phyloP scores from a whole-genome alignment of 1,140 invertebrate genomes.

The Hylaeus volcanicus region DNA sequence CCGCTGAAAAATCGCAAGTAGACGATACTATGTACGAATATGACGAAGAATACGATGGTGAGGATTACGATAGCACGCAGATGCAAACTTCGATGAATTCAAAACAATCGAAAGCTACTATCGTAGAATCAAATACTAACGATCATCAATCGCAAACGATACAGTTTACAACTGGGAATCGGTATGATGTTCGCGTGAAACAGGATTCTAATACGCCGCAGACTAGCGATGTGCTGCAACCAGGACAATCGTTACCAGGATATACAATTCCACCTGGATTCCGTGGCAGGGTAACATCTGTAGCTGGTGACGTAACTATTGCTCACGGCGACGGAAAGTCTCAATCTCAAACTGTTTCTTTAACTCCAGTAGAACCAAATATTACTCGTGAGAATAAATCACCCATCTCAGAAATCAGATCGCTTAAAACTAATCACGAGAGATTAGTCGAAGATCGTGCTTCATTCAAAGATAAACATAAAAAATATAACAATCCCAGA shows the following conservation, averaged over 20 bases:
- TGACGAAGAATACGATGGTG: constrained; percentile 75
- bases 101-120: constrained; percentile 15
- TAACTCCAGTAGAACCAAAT: constrained; percentile 79
- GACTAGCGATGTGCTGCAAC: constrained; percentile 82
- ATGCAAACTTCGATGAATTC: constrained; percentile 15
- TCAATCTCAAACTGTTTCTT: constrained; percentile 84
- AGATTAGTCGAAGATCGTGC: constrained; percentile 32
- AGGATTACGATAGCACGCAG: constrained; percentile 61
- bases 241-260: constrained; percentile 83
- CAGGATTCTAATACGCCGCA: constrained; percentile 67
- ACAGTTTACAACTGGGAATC: constrained; percentile 57
- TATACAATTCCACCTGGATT: constrained; percentile 86
- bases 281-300: constrained; percentile 84
- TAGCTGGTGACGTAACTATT: constrained; percentile 82
- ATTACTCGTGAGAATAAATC: constrained; percentile 54
- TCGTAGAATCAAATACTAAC: constrained; percentile 26
- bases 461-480: neutral
- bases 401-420: constrained; percentile 65
- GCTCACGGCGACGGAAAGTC: constrained; percentile 82
- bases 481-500: neutral
- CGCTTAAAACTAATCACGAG: constrained; percentile 64
- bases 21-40: constrained; percentile 67
- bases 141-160: constrained; percentile 69
- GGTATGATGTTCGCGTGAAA: constrained; percentile 72
- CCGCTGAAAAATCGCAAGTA: constrained; percentile 30